Conservation (phyloP, 2,888 invertebrate species). For the Amphiduros pacificus region DNA sequence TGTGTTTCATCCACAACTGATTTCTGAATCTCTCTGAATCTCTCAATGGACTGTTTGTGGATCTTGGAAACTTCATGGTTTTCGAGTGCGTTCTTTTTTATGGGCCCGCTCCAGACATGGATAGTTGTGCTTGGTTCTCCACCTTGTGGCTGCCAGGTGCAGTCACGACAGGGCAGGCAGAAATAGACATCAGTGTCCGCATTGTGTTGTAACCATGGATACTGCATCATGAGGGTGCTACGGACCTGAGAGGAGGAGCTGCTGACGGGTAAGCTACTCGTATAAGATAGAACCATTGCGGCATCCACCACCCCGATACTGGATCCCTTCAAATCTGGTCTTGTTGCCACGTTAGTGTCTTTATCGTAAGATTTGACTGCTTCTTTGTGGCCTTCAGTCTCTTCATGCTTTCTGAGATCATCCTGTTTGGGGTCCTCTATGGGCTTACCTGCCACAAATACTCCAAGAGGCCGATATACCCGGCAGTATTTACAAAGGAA, state of each 20-base stretch:
- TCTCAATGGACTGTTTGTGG: too few relatives aligned
- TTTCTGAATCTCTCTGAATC: too few relatives aligned
- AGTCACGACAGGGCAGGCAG: not conserved
- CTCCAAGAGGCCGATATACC: conserved; percentile 10
- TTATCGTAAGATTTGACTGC: not conserved
- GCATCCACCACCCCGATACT: not conserved
- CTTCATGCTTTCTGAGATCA: conserved; percentile 11
- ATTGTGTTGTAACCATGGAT: not conserved
- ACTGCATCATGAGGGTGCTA: not conserved
- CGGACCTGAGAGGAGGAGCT: too few relatives aligned
- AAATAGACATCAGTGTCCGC: not conserved
- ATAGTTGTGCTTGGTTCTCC: too few relatives aligned
- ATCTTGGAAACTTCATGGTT: too few relatives aligned
- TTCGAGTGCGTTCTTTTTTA: too few relatives aligned
- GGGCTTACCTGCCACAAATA: conserved; percentile 12
- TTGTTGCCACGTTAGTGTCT: not conserved
- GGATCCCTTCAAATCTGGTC: not conserved
- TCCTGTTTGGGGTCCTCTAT: conserved; percentile 1
- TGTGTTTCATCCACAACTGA: too few relatives aligned
- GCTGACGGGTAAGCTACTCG: too few relatives aligned
- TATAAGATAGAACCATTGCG: not conserved
- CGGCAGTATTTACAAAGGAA: conserved; percentile 13
- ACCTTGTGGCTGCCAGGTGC: too few relatives aligned
- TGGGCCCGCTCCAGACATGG: too few relatives aligned
- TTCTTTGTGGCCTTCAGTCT: conserved; percentile 15